Percentiles rank a stretch among this genome's conserved stretches.
phyloP scores from a whole-genome alignment of 2,113 vertebrate genomes.

The Pollachius pollachius region DNA sequence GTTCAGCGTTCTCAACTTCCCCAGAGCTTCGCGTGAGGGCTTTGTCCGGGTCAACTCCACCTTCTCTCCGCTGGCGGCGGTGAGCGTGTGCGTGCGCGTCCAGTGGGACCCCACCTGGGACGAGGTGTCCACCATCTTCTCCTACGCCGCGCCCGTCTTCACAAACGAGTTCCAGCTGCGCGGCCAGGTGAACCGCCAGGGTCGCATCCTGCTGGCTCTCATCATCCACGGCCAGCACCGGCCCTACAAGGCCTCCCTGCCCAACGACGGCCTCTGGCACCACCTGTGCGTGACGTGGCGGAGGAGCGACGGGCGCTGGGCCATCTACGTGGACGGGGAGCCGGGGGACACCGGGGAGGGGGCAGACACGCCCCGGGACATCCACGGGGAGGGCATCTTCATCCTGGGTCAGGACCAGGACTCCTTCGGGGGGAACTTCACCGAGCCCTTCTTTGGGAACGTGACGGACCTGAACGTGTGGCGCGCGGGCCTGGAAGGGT shows the following conservation, averaged over 20 bases:
- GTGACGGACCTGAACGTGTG: constrained; percentile 84
- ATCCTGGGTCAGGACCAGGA: constrained; percentile 92
- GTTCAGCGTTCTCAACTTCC: constrained; percentile 75
- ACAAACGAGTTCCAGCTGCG: constrained; percentile 87
- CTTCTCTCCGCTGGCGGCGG: constrained; percentile 71
- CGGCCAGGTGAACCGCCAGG: constrained; percentile 66
- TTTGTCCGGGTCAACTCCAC: constrained; percentile 70
- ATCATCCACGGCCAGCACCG: constrained; percentile 84
- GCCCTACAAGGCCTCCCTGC: constrained; percentile 77
- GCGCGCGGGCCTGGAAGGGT: constrained; percentile 60
- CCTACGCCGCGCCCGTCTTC: constrained; percentile 76
- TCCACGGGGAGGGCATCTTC: constrained; percentile 76
- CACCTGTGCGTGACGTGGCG: constrained; percentile 85
- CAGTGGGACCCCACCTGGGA: constrained; percentile 77
- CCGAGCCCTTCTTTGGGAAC: constrained; percentile 87
- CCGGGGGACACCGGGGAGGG: constrained; percentile 60
- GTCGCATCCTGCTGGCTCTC: constrained; percentile 76
- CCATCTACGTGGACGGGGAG: constrained; percentile 77
- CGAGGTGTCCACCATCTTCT: constrained; percentile 80
- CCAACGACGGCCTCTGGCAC: constrained; percentile 81
- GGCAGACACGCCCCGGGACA: constrained; percentile 59
- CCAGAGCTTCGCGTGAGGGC: constrained; percentile 72
- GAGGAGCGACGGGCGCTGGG: constrained; percentile 67
- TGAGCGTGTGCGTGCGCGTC: constrained; percentile 81
- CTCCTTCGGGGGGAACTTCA: constrained; percentile 85